A percentile compares a stretch with the other conserved stretches of the same genome.
These are phyloP conservation scores for Drosophila arawakana DNA, from an alignment of 1,140 invertebrate species.

Conservation along the genomic window DNA sequence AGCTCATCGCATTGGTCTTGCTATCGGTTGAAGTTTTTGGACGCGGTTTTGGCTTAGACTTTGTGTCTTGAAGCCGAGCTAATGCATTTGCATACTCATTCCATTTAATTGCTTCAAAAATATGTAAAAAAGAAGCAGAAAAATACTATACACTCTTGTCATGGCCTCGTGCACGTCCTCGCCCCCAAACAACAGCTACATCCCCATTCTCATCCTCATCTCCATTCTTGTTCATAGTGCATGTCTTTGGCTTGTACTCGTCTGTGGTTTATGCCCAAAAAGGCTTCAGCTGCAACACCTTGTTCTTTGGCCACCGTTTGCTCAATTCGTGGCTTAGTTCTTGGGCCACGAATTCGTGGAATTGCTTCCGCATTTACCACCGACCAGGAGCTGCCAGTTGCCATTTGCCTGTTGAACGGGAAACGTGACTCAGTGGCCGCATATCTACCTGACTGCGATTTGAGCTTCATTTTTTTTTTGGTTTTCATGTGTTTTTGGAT, in stretches of 20 bases:
- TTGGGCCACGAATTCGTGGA: slow-evolving; percentile 77
- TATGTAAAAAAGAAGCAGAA: slow-evolving; percentile 55
- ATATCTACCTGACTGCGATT: slow-evolving; percentile 49
- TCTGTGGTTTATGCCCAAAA: slow-evolving; percentile 69
- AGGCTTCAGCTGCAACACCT: slow-evolving; percentile 59
- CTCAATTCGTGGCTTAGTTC: slow-evolving; percentile 67
- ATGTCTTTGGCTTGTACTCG: slow-evolving; percentile 13
- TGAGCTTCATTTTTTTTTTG: too few species aligned
- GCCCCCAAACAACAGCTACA: neutral
- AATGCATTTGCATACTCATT: slow-evolving; percentile 79
- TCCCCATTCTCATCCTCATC: neutral
- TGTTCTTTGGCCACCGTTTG: slow-evolving; percentile 40
- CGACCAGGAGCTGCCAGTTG: slow-evolving; percentile 34
- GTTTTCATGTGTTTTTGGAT: too few species aligned
- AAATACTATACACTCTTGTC: slow-evolving; percentile 62
- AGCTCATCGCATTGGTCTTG: slow-evolving; percentile 18
- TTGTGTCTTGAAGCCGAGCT: slow-evolving; percentile 43
- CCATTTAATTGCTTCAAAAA: slow-evolving; percentile 80
- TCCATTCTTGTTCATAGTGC: neutral
- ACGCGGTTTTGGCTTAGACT: slow-evolving; percentile 19
- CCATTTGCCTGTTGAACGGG: slow-evolving; percentile 56
- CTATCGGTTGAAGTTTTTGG: neutral
- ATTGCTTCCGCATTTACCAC: slow-evolving; percentile 74
- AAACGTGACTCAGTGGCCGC: slow-evolving; percentile 77
- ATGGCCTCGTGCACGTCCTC: slow-evolving; percentile 48